Percentiles rank a stretch among this genome's conserved stretches.
Evolutionary conservation across 2,113 vertebrate genomes (phyloP).

Genomic region (Beaufortia kweichowensis): DNA sequence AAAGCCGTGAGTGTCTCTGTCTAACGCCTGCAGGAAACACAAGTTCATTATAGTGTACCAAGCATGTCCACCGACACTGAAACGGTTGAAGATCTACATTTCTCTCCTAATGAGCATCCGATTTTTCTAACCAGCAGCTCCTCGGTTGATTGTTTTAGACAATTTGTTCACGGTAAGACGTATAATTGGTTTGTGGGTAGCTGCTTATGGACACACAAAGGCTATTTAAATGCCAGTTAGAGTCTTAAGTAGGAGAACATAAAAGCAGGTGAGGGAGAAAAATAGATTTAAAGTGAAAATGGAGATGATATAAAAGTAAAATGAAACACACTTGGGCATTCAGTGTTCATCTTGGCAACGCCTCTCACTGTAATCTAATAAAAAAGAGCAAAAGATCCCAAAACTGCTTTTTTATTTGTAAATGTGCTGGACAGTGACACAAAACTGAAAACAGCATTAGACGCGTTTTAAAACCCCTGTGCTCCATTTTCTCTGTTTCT

Average conservation of each 20-base stretch:
- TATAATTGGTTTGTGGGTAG: slow-evolving; percentile 16
- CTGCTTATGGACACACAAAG: background rate
- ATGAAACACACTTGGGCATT: background rate
- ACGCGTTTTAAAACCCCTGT: too few relatives aligned
- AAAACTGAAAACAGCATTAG: too few relatives aligned
- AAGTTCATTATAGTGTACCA: slow-evolving; percentile 13
- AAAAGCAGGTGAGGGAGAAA: background rate
- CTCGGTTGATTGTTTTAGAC: background rate
- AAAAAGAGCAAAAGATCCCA: too few relatives aligned
- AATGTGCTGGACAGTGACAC: too few relatives aligned
- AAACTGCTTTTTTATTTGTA: too few relatives aligned
- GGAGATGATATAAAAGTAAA: background rate
- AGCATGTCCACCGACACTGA: slow-evolving; percentile 1
- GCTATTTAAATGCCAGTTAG: background rate
- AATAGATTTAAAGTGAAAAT: background rate
- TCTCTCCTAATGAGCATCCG: slow-evolving; percentile 9
- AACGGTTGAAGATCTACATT: background rate
- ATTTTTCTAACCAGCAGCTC: too few relatives aligned
- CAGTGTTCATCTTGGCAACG: background rate
- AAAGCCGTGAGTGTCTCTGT: background rate
- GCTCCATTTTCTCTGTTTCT: too few relatives aligned
- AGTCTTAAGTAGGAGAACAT: slow-evolving; percentile 1
- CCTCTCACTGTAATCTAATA: too few relatives aligned
- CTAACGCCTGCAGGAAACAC: slow-evolving; percentile 8
- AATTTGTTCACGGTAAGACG: background rate